Conservation (phyloP, 1,140 invertebrate species). For the Neuroterus valhalla region DNA sequence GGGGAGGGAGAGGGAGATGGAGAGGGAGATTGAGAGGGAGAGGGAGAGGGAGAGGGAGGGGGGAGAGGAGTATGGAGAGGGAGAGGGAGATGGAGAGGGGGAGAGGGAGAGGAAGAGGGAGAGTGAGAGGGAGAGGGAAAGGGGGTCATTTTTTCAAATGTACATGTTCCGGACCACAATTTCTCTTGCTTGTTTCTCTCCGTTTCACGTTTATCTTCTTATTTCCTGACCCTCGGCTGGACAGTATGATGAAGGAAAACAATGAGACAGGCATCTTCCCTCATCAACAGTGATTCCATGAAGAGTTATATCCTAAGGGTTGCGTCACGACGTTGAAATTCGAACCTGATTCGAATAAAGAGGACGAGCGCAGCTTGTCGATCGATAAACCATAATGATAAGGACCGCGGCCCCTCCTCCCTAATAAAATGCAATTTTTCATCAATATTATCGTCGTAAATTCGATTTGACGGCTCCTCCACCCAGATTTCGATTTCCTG, state of each 20-base stretch:
- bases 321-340: conserved; percentile 15
- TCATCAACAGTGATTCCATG: not conserved
- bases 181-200: too few species aligned
- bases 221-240: too few species aligned
- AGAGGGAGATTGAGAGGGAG: not conserved
- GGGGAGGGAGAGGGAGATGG: not conserved
- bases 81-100: too few species aligned
- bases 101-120: too few species aligned
- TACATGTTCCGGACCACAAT: too few species aligned
- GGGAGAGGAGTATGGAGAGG: too few species aligned
- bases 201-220: too few species aligned
- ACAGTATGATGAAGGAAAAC: conserved; percentile 1
- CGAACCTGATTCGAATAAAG: conserved; percentile 11
- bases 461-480: conserved; percentile 61
- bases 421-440: conserved; percentile 64
- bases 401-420: conserved; percentile 31
- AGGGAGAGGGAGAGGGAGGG: too few species aligned
- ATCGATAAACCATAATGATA: conserved; percentile 59
- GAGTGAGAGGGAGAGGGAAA: too few species aligned
- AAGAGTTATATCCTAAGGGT: conserved; percentile 1
- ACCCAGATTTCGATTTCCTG: conserved; percentile 55
- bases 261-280: not conserved
- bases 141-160: too few species aligned
- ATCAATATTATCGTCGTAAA: conserved; percentile 63
- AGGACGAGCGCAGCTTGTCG: conserved; percentile 30